Evolutionary conservation across 2,113 vertebrate species (phyloP), one percentile per base, ranked within the genome.

Genomic region (Sitta europaea): DNA sequence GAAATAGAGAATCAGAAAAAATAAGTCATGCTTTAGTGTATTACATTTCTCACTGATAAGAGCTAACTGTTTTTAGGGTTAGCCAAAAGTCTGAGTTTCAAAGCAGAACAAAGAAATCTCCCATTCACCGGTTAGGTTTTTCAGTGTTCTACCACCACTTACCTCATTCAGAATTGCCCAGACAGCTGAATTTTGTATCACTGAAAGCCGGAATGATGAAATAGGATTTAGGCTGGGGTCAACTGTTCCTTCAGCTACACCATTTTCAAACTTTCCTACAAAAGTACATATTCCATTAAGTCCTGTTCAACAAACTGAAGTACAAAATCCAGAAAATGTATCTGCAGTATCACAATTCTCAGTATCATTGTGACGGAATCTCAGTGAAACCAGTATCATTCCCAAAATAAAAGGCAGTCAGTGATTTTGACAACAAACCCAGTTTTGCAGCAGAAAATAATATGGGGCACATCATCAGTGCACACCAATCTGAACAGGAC

Each of bases 111-210:
- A 62, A 75, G 38, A 83, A 67, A 78, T 31, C 35, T 68, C 42
- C 36, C 27, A 14, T 90, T 76, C 31, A 2, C 27, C 1, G 0
- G 5, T 24, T 65, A 42, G 21, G 25, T 51, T 82, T 88, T 68
- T 14, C 24, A 45, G 24, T 19, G 12, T 55, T 86, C 21, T 53
- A 8, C 25, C 36, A 50, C 33, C 50, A 54, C 98, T 98, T 95
- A 99, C 99, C 98, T 99, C 99, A 95, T 99, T 99, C 83, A 99
- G 96, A 97, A 99, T 99, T 88, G 98, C 99, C 99, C 99, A 99
- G 19, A 99, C 99, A 12, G 98, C 98, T 12, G 99, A 99, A 96
- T 99, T 99, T 94, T 99, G 99, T 96, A 98, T 97, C 55, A 99
- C 98, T 3, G 98, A 98, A 67, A 99, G 99, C 57, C 99, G 98